Conservation (phyloP, 2,797 vertebrate genomes). For the Allobates femoralis region DNA sequence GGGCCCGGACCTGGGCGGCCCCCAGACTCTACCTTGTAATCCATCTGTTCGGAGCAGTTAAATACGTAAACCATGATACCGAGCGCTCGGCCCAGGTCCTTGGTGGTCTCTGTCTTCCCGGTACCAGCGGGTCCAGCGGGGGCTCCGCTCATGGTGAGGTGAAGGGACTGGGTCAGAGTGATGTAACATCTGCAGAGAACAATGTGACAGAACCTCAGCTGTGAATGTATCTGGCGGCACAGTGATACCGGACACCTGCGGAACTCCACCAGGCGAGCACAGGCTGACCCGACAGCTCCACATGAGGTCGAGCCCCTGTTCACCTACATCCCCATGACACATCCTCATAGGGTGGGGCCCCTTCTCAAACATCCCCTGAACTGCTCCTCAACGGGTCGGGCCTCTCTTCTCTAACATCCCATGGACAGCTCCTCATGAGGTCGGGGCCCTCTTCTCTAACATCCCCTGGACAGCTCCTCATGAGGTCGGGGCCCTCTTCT, state of each 20-base stretch:
- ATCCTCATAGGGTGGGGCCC: no score
- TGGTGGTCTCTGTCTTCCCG: conserved; percentile 95
- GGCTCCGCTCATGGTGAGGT: conserved; percentile 94
- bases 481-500: no score
- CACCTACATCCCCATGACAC: no score
- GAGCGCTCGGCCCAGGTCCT: conserved; percentile 92
- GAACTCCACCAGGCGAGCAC: not conserved
- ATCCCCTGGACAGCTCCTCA: no score
- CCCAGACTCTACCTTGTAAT: conserved; percentile 86
- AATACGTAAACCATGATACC: conserved; percentile 97
- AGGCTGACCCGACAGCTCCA: no score
- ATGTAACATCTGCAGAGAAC: conserved; percentile 87
- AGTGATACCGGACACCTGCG: not conserved
- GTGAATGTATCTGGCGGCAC: not conserved
- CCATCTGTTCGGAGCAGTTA: conserved; percentile 99
- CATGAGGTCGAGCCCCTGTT: no score
- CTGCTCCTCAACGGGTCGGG: no score
- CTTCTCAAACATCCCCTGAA: no score
- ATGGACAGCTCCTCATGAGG: no score
- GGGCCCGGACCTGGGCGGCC: not conserved
- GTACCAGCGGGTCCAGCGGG: conserved; percentile 93
- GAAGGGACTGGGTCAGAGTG: conserved; percentile 94
- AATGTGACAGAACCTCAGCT: not conserved
- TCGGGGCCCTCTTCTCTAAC: no score
- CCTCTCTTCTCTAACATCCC: no score